Evolutionary conservation across 1,140 invertebrate species (phyloP), one percentile per base, ranked within the genome.

Genomic region (Drosophila guanche): DNA sequence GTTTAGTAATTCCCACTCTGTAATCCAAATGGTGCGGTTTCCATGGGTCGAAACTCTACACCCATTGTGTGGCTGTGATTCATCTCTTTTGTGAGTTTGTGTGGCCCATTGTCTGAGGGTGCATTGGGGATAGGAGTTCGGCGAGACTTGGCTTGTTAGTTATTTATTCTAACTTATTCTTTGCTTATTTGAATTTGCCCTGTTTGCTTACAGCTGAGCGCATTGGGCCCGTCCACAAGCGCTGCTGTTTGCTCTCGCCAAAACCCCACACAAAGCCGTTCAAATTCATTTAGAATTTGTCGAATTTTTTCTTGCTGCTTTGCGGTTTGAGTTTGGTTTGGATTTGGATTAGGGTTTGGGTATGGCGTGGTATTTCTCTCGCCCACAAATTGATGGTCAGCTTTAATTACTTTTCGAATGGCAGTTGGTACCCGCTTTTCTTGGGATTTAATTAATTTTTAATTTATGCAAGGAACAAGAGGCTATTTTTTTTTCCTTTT

Each of bases 161-260:
- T 85, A 86, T 85, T 85, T 85, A 86, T 85, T 80, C 65, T 68
- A 67, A 80, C 81, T 86, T 80, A 86, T 86, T 86, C 78, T 78
- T 65, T 79, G 56, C 78, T 76, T 88, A 88, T 88, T 88, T 88
- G 83, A 88, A 83, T 88, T 83, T 47, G 67, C 56, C 60, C 75
- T 88, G 78, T 88, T 88, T 88, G 76, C 83, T 88, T 88, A 88
- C 83, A 88, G 62, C 70, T 79, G 83, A 68, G 75, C 70, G 78
- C 70, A 71, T 77, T 86, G 73, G 72, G 48, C 47, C 27, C 43
- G 41, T 46, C 59, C 55, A 76, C 54, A 48, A 72, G 56, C 47
- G 58, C 56, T 56, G 45, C 48, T 84, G 60, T 85, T 85, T 86
- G 50, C 67, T 59, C 76, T 20, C 56, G 51, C 50, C 3, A 4